Evolutionary conservation across 2,113 vertebrate species (phyloP).

Genomic region (Acanthisitta chloris): DNA sequence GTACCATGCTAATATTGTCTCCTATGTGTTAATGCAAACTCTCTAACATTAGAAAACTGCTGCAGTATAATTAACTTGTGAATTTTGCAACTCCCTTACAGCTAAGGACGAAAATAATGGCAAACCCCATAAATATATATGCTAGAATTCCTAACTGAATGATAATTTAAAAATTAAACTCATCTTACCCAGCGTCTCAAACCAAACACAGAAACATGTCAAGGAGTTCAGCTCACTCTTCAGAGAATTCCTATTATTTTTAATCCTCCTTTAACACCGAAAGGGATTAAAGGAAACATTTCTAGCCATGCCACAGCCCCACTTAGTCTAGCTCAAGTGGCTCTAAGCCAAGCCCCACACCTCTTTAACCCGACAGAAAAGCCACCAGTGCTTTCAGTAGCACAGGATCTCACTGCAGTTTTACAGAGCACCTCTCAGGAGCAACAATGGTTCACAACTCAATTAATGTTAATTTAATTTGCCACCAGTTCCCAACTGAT

Average conservation of each 20-base stretch:
- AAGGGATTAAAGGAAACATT: conserved; percentile 20
- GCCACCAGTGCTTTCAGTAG: background rate
- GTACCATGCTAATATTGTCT: background rate
- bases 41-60: background rate
- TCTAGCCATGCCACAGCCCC: background rate
- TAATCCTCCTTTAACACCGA: conserved; percentile 15
- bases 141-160: background rate
- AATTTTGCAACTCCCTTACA: background rate
- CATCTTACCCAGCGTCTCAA: background rate
- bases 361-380: conserved; percentile 22
- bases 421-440: conserved; percentile 37
- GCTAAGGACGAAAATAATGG: background rate
- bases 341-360: conserved; percentile 45
- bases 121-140: background rate
- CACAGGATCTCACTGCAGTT: background rate
- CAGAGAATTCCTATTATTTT: conserved; percentile 18
- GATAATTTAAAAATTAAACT: background rate
- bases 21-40: background rate
- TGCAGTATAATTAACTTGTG: background rate
- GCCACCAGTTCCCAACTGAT: background rate
- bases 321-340: conserved; percentile 11
- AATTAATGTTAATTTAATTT: conserved; percentile 36
- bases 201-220: background rate
- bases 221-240: background rate
- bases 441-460: conserved; percentile 23